Evolutionary conservation across 2,888 invertebrate genomes (phyloP), one percentile per base, ranked within the genome.

Genomic region (Buathra laborator): DNA sequence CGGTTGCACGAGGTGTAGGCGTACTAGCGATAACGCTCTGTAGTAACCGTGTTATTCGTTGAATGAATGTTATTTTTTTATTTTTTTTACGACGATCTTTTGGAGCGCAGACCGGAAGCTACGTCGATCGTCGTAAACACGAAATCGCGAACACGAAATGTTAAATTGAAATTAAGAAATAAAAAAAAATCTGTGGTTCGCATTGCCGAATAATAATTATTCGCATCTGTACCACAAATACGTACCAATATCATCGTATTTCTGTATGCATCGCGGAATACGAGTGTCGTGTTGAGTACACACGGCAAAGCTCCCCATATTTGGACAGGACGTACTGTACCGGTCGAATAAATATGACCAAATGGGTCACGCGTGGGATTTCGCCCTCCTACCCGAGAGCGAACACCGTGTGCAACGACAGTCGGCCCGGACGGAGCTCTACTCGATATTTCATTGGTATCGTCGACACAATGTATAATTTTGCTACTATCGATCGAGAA

Each of bases 311-410:
- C 78, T 85, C 76, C 84, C 86, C 85, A 82, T 88, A 88, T 88
- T 88, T 87, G 86, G 86, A 88, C 85, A 87, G 84, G 83, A 86
- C 83, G 86, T 74, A 85, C 81, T 77, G 86, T 86, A 87, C 86
- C 85, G 86, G 86, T 78, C 87, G 86, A 87, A 88, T 87, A 87
- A 88, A 87, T 86, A 86, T 84, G 82, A 70, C 79, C 86, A 87
- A 87, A 89, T 86, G 70, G 87, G 85, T 89, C 87, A 87, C 83
- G 80, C 86, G 86, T 88, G 84, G 86, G 84, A 79, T 81, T 76
- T 85, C 75, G 62, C 62, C 14, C 62, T 62, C 32, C 62, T 62
- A 32, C 14, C 24, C 24, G 12, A 24, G 29, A 5, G n/a, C 6
- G 32, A 62, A 6, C 62, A n/a, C 48, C 14, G 48, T n/a, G 62